Percentiles rank a stretch among this genome's conserved stretches.
Evolutionary conservation across 2,888 invertebrate genomes (phyloP).

Genomic region (Zaprionus bogoriensis): DNA sequence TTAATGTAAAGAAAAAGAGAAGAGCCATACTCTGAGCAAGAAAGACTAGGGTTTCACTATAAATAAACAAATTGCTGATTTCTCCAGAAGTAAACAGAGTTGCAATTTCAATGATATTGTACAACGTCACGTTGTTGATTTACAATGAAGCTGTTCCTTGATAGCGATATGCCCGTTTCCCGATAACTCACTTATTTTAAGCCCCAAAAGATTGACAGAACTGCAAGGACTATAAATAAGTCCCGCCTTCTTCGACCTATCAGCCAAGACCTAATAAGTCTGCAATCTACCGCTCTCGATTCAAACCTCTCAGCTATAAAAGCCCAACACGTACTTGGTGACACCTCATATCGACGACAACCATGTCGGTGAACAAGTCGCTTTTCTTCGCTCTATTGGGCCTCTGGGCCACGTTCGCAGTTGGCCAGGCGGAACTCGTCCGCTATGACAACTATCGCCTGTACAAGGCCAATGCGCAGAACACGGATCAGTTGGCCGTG

Average conservation of each 20-base stretch:
- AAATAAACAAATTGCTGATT: not conserved
- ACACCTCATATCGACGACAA: constrained; percentile 80
- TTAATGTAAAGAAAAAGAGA: not conserved
- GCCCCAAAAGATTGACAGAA: not conserved
- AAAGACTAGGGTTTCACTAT: not conserved
- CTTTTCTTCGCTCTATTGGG: constrained; percentile 59
- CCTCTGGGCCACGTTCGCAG: constrained; percentile 47
- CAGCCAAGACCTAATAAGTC: constrained; percentile 21
- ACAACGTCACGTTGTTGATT: constrained; percentile 11
- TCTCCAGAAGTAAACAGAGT: not conserved
- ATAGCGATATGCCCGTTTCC: constrained; percentile 10
- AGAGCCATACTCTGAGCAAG: not conserved
- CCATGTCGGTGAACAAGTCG: constrained; percentile 83
- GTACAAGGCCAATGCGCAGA: constrained; percentile 85
- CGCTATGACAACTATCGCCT: constrained; percentile 85
- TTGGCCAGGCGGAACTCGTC: constrained; percentile 56
- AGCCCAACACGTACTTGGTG: not conserved
- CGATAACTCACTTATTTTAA: constrained; percentile 1
- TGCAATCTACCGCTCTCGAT: not conserved
- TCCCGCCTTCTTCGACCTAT: constrained; percentile 37
- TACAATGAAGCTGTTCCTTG: constrained; percentile 11
- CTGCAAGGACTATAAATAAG: constrained; percentile 39
- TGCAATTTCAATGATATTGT: not conserved
- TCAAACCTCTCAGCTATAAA: not conserved
- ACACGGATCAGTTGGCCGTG: constrained; percentile 83